These are phyloP conservation scores for Drosophila ficusphila DNA, from an alignment of 1,140 invertebrate species.

Conservation along the genomic window DNA sequence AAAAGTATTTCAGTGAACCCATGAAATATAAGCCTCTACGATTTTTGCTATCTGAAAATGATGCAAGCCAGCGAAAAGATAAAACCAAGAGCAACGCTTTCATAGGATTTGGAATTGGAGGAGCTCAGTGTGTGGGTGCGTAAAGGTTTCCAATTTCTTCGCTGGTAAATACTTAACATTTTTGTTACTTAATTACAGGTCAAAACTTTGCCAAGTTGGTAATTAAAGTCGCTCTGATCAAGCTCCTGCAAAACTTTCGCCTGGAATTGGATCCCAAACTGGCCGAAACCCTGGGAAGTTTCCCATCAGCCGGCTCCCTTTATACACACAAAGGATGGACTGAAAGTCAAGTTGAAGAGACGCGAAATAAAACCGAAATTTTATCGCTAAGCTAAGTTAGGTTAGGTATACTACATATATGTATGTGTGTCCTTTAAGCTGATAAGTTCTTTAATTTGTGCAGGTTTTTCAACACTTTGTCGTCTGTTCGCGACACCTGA, in stretches of 20 bases:
- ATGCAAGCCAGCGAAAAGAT: slow-evolving; percentile 1
- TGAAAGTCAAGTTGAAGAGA: slow-evolving; percentile 60
- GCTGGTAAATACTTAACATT: neutral
- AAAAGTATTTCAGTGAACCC: slow-evolving; percentile 86
- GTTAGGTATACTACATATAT: neutral
- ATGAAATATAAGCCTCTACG: slow-evolving; percentile 85
- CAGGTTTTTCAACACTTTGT: slow-evolving; percentile 55
- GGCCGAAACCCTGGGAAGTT: slow-evolving; percentile 33
- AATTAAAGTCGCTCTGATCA: slow-evolving; percentile 69
- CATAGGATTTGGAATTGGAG: slow-evolving; percentile 63
- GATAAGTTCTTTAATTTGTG: slow-evolving; percentile 34
- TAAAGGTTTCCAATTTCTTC: neutral
- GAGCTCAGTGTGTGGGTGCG: slow-evolving; percentile 68
- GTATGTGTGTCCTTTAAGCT: too few species aligned
- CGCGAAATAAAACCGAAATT: slow-evolving; percentile 53
- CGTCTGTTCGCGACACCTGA: slow-evolving; percentile 55
- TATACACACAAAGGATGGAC: slow-evolving; percentile 59
- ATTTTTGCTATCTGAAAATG: slow-evolving; percentile 82
- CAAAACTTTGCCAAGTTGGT: slow-evolving; percentile 76
- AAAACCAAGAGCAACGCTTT: slow-evolving; percentile 34
- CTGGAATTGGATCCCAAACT: slow-evolving; percentile 45
- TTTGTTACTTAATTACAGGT: slow-evolving; percentile 29
- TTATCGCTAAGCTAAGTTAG: slow-evolving; percentile 36
- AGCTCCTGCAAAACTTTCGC: slow-evolving; percentile 60
- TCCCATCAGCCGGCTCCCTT: slow-evolving; percentile 64